phyloP scores from a whole-genome alignment of 2,797 vertebrate species.

The Eospalax fontanierii region DNA sequence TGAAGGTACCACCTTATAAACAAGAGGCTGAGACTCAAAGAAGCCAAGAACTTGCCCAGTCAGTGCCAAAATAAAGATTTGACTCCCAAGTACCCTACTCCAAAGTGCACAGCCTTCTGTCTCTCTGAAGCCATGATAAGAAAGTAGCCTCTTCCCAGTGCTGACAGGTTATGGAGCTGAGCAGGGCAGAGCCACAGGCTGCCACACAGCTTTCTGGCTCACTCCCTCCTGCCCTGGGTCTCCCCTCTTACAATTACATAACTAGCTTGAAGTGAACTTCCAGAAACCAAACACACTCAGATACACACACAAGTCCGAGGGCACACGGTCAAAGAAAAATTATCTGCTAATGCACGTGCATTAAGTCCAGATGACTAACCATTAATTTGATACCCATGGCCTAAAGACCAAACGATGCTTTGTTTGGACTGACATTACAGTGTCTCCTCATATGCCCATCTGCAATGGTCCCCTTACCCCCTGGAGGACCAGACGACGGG shows the following conservation, averaged over 20 bases:
- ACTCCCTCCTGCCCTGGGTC: not conserved
- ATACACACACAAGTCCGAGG: constrained; percentile 72
- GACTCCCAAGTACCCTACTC: not conserved
- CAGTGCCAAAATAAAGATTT: not conserved
- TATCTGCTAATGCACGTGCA: constrained; percentile 47
- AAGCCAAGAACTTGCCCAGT: not conserved
- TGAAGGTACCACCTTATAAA: not conserved
- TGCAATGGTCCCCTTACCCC: not conserved
- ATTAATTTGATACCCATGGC: constrained; percentile 76
- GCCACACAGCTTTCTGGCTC: not conserved
- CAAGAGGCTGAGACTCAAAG: not conserved
- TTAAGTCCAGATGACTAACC: constrained; percentile 73
- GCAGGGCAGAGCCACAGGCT: not conserved
- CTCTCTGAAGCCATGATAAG: not conserved
- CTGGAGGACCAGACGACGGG: constrained; percentile 19
- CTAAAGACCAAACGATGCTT: constrained; percentile 55
- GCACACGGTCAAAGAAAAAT: constrained; percentile 75
- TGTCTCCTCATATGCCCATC: not conserved
- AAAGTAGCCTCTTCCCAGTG: not conserved
- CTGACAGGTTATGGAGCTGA: not conserved
- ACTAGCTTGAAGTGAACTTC: constrained; percentile 39
- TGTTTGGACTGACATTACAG: constrained; percentile 72
- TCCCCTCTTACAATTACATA: not conserved
- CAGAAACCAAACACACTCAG: constrained; percentile 71
- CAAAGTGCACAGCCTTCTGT: not conserved